Base-by-base conservation (phyloP, 2,888 invertebrate species). In the Adelphocoris suturalis region DNA sequence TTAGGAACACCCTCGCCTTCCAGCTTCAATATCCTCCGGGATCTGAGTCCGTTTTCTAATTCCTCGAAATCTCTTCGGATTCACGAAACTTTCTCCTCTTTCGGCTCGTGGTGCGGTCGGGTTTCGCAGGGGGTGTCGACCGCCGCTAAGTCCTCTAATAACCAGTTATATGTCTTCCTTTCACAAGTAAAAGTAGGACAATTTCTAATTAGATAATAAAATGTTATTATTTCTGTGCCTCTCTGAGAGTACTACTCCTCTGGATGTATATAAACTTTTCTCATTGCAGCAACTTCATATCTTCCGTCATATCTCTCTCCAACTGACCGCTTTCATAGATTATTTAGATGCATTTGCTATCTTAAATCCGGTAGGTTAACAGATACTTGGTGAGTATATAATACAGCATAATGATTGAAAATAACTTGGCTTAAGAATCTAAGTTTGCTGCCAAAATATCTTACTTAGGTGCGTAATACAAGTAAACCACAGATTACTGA, bases 121-220 rank as follows among this genome's bases (percentile, higher is more conserved):
- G 68, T 68, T 68, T 68, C 68, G 68, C 68, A 0, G 68, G 9
- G 27, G 68, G 68, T 68, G 68, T 68, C 27, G 68, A 23, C 68
- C 19, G 19, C 68, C 9, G 19, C 19, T 12, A 68, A 68, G 23
- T 68, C 68, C 68, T 68, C 68, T 68, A 68, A 68, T 23, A 68
- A 68, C 68, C 68, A 68, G 68, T 68, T 68, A 68, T 68, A 27
- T 68, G 68, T 23, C 68, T 68, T 19, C 68, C 68, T 68, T 68
- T 68, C 68, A 68, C 68, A 23, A 27, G 68, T 68, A 68, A 23
- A 68, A 68, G 68, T 68, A 23, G 68, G 68, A 23, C 68, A 68
- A 27, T 68, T 68, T 68, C 68, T 68, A 68, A 68, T 68, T 68
- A 68, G 68, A 68, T 68, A 27, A 68, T 68, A 68, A 68, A 68